These are phyloP conservation scores for Platysteira castanea DNA, from an alignment of 2,113 vertebrate genomes.

Conservation along the genomic window DNA sequence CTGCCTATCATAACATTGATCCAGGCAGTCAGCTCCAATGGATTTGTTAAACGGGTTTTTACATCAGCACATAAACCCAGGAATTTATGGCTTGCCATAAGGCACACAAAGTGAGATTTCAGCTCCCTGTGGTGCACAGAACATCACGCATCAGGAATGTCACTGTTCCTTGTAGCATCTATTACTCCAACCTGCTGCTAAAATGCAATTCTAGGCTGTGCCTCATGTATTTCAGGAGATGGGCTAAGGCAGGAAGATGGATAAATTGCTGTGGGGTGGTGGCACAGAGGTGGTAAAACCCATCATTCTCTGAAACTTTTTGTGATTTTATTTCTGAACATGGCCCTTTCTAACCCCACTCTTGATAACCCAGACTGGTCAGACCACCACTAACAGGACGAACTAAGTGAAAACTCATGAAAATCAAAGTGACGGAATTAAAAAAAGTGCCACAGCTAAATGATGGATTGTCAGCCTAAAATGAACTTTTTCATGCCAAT, in stretches of 20 bases:
- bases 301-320: neutral
- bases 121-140: slow-evolving; percentile 41
- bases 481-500: neutral
- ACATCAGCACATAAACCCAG: slow-evolving; percentile 49
- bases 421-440: neutral
- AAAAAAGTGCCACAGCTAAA: neutral
- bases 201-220: slow-evolving; percentile 46
- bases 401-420: neutral
- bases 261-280: neutral
- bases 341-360: neutral
- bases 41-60: slow-evolving; percentile 59
- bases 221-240: slow-evolving; percentile 21
- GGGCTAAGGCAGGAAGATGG: neutral
- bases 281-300: neutral
- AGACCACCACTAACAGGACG: neutral
- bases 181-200: slow-evolving; percentile 60
- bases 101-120: slow-evolving; percentile 46
- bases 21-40: slow-evolving; percentile 40
- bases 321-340: neutral
- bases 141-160: slow-evolving; percentile 25
- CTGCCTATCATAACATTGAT: slow-evolving; percentile 59
- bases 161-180: slow-evolving; percentile 30
- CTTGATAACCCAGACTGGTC: neutral
- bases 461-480: neutral
- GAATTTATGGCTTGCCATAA: slow-evolving; percentile 57